phyloP scores from a whole-genome alignment of 2,113 vertebrate genomes.

The Rhinichthys klamathensis region DNA sequence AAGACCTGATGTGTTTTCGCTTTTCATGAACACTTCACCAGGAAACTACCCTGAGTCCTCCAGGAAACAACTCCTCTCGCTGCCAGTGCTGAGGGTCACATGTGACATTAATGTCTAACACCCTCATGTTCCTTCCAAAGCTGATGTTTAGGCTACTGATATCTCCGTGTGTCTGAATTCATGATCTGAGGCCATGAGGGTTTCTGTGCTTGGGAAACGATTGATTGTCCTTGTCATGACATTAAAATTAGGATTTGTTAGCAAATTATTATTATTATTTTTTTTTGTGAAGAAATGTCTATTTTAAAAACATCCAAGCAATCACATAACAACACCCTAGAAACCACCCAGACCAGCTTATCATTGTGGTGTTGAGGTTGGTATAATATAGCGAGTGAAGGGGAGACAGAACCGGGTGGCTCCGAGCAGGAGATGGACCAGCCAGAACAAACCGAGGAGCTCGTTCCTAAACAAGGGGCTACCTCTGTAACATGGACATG shows the following conservation, averaged over 20 bases:
- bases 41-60: not conserved
- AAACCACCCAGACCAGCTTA: not conserved
- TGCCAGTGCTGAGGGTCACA: not conserved
- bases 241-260: too few species aligned
- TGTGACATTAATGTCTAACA: slow-evolving; percentile 5
- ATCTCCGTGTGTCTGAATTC: not conserved
- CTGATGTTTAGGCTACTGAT: not conserved
- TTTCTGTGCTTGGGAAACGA: too few species aligned
- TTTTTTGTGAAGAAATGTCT: too few species aligned
- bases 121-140: not conserved
- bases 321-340: not conserved
- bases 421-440: too few species aligned
- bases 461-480: too few species aligned
- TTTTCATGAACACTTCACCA: not conserved
- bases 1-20: not conserved
- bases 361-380: not conserved
- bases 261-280: too few species aligned
- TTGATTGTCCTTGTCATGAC: too few species aligned
- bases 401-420: too few species aligned
- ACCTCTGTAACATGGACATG: too few species aligned
- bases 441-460: too few species aligned
- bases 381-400: too few species aligned
- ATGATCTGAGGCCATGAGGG: not conserved
- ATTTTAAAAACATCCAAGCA: not conserved
- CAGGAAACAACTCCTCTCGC: not conserved